These are phyloP conservation scores for Bruchidius siliquastri DNA, from an alignment of 2,888 invertebrate species.

Conservation along the genomic window DNA sequence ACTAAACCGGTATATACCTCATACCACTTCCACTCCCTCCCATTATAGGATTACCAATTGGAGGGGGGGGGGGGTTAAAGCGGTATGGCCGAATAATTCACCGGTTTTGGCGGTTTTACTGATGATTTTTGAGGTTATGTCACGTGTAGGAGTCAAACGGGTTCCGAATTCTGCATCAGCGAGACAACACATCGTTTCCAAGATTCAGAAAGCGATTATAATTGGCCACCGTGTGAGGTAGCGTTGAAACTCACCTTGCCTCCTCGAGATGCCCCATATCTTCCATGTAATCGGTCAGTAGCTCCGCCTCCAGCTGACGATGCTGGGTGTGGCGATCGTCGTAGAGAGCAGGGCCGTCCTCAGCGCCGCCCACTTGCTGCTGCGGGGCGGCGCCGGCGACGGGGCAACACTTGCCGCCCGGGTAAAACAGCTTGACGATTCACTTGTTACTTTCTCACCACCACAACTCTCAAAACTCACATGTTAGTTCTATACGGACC, in stretches of 20 bases:
- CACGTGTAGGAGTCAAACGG: too few species aligned
- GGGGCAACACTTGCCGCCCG: slow-evolving; percentile 31
- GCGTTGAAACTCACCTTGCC: slow-evolving; percentile 39
- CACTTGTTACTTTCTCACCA: not conserved
- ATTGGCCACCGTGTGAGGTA: too few species aligned
- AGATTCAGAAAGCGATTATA: too few species aligned
- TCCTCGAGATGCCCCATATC: slow-evolving; percentile 25
- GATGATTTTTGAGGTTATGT: too few species aligned
- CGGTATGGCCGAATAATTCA: too few species aligned
- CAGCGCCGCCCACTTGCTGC: slow-evolving; percentile 35
- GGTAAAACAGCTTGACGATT: slow-evolving; percentile 38
- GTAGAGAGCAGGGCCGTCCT: slow-evolving; percentile 37
- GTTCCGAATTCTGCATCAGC: too few species aligned
- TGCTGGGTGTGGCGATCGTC: slow-evolving; percentile 32
- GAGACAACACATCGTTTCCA: too few species aligned
- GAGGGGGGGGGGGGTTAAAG: too few species aligned
- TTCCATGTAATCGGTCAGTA: not conserved
- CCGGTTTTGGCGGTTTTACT: too few species aligned
- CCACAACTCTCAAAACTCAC: not conserved
- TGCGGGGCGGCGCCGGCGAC: slow-evolving; percentile 37
- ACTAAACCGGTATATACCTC: too few species aligned
- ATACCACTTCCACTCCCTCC: too few species aligned
- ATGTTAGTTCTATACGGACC: not conserved
- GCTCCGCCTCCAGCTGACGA: slow-evolving; percentile 29
- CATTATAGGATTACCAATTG: too few species aligned